Conservation (phyloP, 2,888 invertebrate species). For the Drosophila monieri region DNA sequence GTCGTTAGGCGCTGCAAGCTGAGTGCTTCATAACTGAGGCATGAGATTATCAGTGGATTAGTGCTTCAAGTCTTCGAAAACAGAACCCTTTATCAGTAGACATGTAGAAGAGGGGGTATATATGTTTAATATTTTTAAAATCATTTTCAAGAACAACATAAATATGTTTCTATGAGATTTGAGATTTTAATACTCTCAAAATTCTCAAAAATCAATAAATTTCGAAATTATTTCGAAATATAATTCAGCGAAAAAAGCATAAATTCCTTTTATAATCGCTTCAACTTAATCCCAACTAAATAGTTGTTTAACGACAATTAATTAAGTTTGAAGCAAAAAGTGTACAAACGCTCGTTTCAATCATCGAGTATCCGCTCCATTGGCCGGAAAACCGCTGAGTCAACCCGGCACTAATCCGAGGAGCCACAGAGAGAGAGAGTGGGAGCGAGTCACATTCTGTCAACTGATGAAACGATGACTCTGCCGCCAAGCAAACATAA, state of each 20-base stretch:
- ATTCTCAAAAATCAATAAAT: no score
- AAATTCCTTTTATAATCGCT: background rate
- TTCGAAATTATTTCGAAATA: no score
- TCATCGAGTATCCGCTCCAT: constrained; percentile 7
- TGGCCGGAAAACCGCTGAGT: constrained; percentile 38
- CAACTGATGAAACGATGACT: constrained; percentile 41
- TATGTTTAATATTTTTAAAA: no score
- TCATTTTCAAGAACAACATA: no score
- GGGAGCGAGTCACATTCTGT: constrained; percentile 35
- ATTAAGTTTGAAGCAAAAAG: background rate
- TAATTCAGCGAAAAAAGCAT: no score
- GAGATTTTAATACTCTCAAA: no score
- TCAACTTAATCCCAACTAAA: background rate
- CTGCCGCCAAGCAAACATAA: constrained; percentile 55
- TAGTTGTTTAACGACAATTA: background rate
- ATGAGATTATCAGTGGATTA: background rate
- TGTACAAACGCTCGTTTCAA: background rate
- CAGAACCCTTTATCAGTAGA: no score
- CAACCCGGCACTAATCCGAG: constrained; percentile 33
- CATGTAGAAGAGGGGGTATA: no score
- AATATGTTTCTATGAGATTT: no score
- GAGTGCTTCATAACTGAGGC: background rate
- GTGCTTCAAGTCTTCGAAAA: no score
- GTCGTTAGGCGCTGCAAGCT: constrained; percentile 8
- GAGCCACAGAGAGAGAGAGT: constrained; percentile 19